Conservation (phyloP, 1,140 invertebrate genomes). For the Druon quercuslanigerum region DNA sequence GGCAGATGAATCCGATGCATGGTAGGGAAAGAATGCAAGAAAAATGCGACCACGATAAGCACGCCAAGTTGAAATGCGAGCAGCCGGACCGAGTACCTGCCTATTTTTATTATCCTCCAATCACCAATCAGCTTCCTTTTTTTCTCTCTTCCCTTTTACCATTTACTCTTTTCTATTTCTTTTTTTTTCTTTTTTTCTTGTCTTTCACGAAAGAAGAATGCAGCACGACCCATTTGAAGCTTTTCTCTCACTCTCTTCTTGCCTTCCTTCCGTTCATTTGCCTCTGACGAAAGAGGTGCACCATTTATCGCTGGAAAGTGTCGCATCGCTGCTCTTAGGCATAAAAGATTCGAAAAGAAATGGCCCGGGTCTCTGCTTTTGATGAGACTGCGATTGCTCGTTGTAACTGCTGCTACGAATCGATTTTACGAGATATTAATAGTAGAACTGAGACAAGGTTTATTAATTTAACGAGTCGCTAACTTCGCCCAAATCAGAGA, state of each 20-base stretch:
- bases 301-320: constrained; percentile 19
- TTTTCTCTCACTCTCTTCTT: constrained; percentile 29
- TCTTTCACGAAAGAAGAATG: constrained; percentile 14
- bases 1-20: constrained; percentile 20
- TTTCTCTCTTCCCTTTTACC: constrained; percentile 15
- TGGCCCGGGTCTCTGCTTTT: neutral
- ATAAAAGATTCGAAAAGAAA: constrained; percentile 2
- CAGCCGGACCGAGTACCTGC: constrained; percentile 8
- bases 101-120: constrained; percentile 18
- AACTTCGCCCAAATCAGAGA: too few relatives aligned
- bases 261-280: constrained; percentile 37
- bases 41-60: constrained; percentile 22
- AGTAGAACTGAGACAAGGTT: neutral
- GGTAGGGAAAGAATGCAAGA: constrained; percentile 23
- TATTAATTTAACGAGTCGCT: too few relatives aligned
- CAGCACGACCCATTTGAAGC: constrained; percentile 31
- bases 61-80: constrained; percentile 27
- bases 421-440: neutral
- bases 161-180: constrained; percentile 34
- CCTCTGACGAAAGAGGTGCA: constrained; percentile 31
- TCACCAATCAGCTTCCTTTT: constrained; percentile 12
- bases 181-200: constrained; percentile 38
- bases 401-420: neutral
- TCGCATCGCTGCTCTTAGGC: neutral
- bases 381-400: too few relatives aligned